Base-by-base conservation (phyloP, 1,140 invertebrate genomes). In the Drosophila willistoni region DNA sequence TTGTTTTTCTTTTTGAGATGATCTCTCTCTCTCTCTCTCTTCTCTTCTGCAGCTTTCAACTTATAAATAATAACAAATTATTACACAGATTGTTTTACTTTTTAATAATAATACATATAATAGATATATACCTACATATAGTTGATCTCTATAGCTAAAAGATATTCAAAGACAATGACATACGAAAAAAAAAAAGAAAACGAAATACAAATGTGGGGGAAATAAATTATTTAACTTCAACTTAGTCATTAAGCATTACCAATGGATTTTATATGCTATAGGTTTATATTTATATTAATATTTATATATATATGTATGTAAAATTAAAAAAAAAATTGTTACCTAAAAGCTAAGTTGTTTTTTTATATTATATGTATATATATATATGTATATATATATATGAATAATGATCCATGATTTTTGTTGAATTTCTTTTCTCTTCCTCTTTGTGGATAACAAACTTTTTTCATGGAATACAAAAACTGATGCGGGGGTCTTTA, bases 31-130 rank as follows among this genome's bases (percentile, higher is more conserved):
- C 7, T 34, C 25, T 34, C 34, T 36, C 34, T 0, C 9, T 1
- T 63, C 56, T 71, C 66, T 64, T 69, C 73, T 68, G 71, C 73
- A 79, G 66, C 70, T 75, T 70, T 74, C 65, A 66, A 78, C 87
- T 83, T 90, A 90, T 59, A 86, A 90, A 86, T 81, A 90, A 90
- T 86, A 90, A 86, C 87, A 86, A 76, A 90, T 90, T 81, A 90
- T 90, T 90, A 79, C 77, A 85, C 71, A 85, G 44, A 29, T 29
- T 29, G 29, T 29, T 51, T 65, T 80, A 69, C 69, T 72, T 69
- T 29, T 29, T 6, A 29, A 29, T 64, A 67, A 70, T 83, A 75
- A 71, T 71, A 62, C 44, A 51, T 51, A 51, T 44, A 39, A 73
- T 47, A 47, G 36, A 63, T 64, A 14, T 73, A 68, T 78, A 44